A percentile compares a stretch with the other conserved stretches of the same genome.
These are phyloP conservation scores for Phenganax marumi DNA, from an alignment of 92 coral and sea anemone species.

Conservation along the genomic window DNA sequence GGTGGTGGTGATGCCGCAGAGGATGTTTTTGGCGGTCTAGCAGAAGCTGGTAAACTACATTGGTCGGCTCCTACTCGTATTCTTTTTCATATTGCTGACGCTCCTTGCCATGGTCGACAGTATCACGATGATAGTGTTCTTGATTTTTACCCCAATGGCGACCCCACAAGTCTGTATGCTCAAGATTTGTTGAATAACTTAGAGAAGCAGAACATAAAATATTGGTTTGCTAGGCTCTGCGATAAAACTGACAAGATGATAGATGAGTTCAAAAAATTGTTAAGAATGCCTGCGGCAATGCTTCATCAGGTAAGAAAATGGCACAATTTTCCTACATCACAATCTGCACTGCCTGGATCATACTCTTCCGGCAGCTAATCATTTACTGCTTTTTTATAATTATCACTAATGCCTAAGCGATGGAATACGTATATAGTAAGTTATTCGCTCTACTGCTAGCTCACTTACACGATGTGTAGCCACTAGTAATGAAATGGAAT, in stretches of 20 bases:
- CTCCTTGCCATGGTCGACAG: slow-evolving; percentile 36
- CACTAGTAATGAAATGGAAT: too few relatives aligned
- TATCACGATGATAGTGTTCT: slow-evolving; percentile 14
- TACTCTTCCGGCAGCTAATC: too few relatives aligned
- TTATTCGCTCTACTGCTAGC: too few relatives aligned
- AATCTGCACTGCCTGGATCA: too few relatives aligned
- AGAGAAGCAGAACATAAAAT: slow-evolving; percentile 4
- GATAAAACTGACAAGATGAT: slow-evolving; percentile 43
- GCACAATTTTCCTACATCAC: background rate
- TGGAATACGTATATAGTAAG: too few relatives aligned
- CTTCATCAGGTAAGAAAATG: slow-evolving; percentile 23
- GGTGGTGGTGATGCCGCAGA: slow-evolving; percentile 45
- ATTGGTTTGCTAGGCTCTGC: slow-evolving; percentile 40
- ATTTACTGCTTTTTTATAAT: too few relatives aligned
- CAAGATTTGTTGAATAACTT: slow-evolving; percentile 20
- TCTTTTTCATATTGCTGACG: slow-evolving; percentile 38
- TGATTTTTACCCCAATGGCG: slow-evolving; percentile 35
- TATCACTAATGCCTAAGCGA: too few relatives aligned
- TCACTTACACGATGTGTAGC: too few relatives aligned
- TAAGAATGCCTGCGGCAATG: slow-evolving; percentile 13
- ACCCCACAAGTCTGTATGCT: slow-evolving; percentile 30
- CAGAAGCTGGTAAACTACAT: slow-evolving; percentile 6
- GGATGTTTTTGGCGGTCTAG: slow-evolving; percentile 42
- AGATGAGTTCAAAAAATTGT: slow-evolving; percentile 10
- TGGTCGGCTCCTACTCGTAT: slow-evolving; percentile 40